These are phyloP conservation scores for Beris morrisii DNA, from an alignment of 2,888 invertebrate genomes.

Conservation along the genomic window DNA sequence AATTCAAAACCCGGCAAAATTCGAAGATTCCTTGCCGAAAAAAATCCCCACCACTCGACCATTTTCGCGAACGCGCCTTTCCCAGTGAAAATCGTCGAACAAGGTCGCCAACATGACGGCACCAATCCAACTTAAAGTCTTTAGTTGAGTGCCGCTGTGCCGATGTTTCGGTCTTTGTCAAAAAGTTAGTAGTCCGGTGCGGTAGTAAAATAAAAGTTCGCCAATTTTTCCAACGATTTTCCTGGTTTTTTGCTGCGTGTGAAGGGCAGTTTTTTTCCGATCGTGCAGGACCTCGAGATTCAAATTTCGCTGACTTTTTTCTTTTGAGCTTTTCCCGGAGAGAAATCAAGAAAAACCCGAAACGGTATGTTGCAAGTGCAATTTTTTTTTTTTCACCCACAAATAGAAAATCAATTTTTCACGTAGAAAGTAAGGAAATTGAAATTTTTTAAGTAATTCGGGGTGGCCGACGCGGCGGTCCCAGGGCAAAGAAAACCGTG, in stretches of 20 bases:
- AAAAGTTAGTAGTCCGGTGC: conserved; percentile 34
- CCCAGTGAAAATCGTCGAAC: neutral
- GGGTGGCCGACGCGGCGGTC: neutral
- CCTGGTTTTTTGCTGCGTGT: neutral
- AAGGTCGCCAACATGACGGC: neutral
- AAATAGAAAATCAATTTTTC: too few relatives aligned
- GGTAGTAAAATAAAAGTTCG: conserved; percentile 13
- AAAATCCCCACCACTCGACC: too few relatives aligned
- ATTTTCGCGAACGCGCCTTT: too few relatives aligned
- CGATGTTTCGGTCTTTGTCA: conserved; percentile 36
- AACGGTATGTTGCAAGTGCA: neutral
- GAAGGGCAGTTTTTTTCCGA: too few relatives aligned
- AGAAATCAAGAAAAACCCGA: neutral
- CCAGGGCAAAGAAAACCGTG: neutral
- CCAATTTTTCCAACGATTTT: neutral
- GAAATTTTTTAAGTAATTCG: too few relatives aligned
- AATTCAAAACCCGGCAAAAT: too few relatives aligned
- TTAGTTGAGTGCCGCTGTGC: conserved; percentile 26
- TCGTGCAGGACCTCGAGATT: too few relatives aligned
- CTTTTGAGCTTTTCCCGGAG: neutral
- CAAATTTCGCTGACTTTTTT: too few relatives aligned
- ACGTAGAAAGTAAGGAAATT: too few relatives aligned
- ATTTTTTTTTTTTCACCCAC: too few relatives aligned
- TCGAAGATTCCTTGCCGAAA: too few relatives aligned
- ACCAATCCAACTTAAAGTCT: too few relatives aligned